Evolutionary conservation across 2,797 vertebrate species (phyloP).

Genomic region (Aplochiton taeniatus): DNA sequence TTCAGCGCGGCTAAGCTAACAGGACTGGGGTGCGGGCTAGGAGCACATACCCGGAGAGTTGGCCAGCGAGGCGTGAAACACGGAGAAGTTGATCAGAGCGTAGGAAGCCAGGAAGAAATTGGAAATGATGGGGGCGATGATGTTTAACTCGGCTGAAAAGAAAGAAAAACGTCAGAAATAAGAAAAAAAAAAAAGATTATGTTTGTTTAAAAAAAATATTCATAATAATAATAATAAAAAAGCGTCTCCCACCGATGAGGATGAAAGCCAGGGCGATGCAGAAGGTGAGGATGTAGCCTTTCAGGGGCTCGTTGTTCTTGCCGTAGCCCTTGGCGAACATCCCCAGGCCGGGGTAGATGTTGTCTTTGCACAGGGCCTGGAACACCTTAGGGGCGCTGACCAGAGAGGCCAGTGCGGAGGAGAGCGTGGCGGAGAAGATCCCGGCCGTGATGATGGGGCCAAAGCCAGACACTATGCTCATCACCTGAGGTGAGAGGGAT

Average conservation of each 20-base stretch:
- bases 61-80: constrained; percentile 97
- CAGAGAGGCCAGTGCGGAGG: constrained; percentile 95
- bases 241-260: constrained; percentile 97
- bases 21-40: neutral
- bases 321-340: constrained; percentile 97
- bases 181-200: constrained; percentile 14
- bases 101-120: constrained; percentile 99
- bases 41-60: constrained; percentile 92
- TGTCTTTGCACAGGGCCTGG: constrained; percentile 98
- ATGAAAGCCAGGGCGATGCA: constrained; percentile 95
- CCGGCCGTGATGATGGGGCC: constrained; percentile 93
- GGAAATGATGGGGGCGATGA: constrained; percentile 97
- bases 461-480: constrained; percentile 95
- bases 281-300: constrained; percentile 96
- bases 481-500: constrained; percentile 76
- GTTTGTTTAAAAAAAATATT: neutral
- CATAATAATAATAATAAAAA: constrained; percentile 35
- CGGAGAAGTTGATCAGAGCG: constrained; percentile 97
- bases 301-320: constrained; percentile 97
- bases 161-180: neutral
- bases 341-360: constrained; percentile 92
- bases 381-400: constrained; percentile 99
- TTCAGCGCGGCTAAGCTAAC: neutral
- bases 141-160: constrained; percentile 85
- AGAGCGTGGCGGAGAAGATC: constrained; percentile 96